Percentiles rank a stretch among this genome's conserved stretches.
Conservation (phyloP, 2,113 vertebrate genomes). For the Coregonus clupeaformis region DNA sequence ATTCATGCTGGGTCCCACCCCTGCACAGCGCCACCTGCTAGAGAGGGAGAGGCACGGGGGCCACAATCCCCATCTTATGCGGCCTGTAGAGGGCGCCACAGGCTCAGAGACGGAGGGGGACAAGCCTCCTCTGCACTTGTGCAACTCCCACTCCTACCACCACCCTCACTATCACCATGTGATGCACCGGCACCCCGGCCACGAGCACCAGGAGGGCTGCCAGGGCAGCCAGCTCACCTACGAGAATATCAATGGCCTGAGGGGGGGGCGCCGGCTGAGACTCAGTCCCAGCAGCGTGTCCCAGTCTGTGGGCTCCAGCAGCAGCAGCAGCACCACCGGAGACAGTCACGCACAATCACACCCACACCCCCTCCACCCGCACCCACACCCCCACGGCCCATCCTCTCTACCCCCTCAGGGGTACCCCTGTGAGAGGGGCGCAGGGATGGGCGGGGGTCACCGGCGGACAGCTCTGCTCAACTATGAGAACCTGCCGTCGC, state of each 20-base stretch:
- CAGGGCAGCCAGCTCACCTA: slow-evolving; percentile 79
- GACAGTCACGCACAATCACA: slow-evolving; percentile 72
- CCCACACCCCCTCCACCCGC: slow-evolving; percentile 51
- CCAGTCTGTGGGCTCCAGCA: slow-evolving; percentile 78
- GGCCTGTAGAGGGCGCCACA: slow-evolving; percentile 69
- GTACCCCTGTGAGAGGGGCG: slow-evolving; percentile 69
- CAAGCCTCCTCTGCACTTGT: slow-evolving; percentile 71
- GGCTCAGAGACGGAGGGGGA: slow-evolving; percentile 79
- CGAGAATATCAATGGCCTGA: slow-evolving; percentile 85
- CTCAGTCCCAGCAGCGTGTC: slow-evolving; percentile 76
- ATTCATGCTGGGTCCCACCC: slow-evolving; percentile 88
- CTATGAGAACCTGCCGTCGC: slow-evolving; percentile 94
- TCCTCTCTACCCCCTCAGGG: slow-evolving; percentile 68
- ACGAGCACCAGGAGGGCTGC: slow-evolving; percentile 76
- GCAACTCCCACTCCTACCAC: slow-evolving; percentile 75
- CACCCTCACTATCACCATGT: slow-evolving; percentile 78
- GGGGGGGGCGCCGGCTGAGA: slow-evolving; percentile 73
- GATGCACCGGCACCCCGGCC: slow-evolving; percentile 78
- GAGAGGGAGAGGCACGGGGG: slow-evolving; percentile 67
- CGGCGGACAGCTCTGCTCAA: slow-evolving; percentile 87
- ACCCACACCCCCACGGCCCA: slow-evolving; percentile 55
- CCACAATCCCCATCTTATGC: slow-evolving; percentile 64
- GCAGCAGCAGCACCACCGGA: slow-evolving; percentile 79
- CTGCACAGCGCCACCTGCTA: slow-evolving; percentile 79
- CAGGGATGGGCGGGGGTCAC: slow-evolving; percentile 69